A percentile compares a stretch with the other conserved stretches of the same genome.
These are phyloP conservation scores for Megamerina dolium DNA, from an alignment of 2,888 invertebrate genomes.

Conservation along the genomic window DNA sequence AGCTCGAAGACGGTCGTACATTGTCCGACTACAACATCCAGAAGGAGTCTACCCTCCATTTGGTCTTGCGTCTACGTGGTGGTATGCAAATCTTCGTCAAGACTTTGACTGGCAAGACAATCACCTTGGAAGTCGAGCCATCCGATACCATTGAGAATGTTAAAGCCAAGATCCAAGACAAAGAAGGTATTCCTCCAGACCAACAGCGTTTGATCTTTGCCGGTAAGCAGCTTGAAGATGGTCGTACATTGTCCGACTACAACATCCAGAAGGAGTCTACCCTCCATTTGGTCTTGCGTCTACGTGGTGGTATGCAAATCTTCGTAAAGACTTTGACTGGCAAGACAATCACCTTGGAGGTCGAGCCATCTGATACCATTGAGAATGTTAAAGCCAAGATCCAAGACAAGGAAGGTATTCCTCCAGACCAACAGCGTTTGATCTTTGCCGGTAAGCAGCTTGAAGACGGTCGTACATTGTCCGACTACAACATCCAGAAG, in stretches of 20 bases:
- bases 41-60: slow-evolving; percentile 25
- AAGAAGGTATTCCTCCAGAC: slow-evolving; percentile 26
- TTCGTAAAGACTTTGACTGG: slow-evolving; percentile 24
- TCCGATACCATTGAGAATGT: slow-evolving; percentile 25
- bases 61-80: slow-evolving; percentile 24
- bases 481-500: slow-evolving; percentile 27
- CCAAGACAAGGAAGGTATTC: slow-evolving; percentile 25
- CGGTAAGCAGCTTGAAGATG: slow-evolving; percentile 24
- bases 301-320: slow-evolving; percentile 26
- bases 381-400: slow-evolving; percentile 25
- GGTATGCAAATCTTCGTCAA: slow-evolving; percentile 26
- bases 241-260: slow-evolving; percentile 23
- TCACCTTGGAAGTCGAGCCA: slow-evolving; percentile 24
- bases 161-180: slow-evolving; percentile 24
- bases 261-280: slow-evolving; percentile 27
- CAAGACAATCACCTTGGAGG: slow-evolving; percentile 24
- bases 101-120: slow-evolving; percentile 24
- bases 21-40: slow-evolving; percentile 26
- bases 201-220: slow-evolving; percentile 26
- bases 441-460: slow-evolving; percentile 24
- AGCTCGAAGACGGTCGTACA: slow-evolving; percentile 25
- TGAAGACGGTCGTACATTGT: slow-evolving; percentile 23
- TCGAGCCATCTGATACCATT: slow-evolving; percentile 24
- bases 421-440: slow-evolving; percentile 26
- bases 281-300: slow-evolving; percentile 23